Conservation (phyloP, 1,140 invertebrate species). For the Hermatobates lingyangjiaoensis region DNA sequence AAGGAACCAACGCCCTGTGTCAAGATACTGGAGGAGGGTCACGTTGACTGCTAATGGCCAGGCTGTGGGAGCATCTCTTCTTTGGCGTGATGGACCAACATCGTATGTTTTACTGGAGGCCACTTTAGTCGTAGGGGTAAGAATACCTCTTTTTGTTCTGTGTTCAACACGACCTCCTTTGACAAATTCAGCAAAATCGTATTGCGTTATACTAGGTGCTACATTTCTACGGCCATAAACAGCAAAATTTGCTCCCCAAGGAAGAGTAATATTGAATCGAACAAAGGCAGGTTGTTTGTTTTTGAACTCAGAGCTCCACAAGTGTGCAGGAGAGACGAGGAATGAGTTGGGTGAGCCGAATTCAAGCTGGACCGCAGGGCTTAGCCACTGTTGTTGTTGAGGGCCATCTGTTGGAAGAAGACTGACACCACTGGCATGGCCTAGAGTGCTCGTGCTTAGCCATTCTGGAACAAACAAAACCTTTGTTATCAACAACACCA, state of each 20-base stretch:
- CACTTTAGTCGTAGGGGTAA: neutral
- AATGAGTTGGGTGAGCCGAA: conserved; percentile 61
- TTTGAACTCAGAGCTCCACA: conserved; percentile 78
- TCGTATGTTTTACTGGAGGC: conserved; percentile 9
- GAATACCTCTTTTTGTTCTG: conserved; percentile 23
- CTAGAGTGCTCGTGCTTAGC: conserved; percentile 43
- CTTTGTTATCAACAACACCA: neutral
- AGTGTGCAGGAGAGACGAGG: conserved; percentile 67
- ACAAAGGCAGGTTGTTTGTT: conserved; percentile 76
- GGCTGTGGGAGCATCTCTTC: neutral
- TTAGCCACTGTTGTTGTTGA: conserved; percentile 36
- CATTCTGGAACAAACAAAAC: conserved; percentile 31
- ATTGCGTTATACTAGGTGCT: conserved; percentile 82
- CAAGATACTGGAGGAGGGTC: conserved; percentile 68
- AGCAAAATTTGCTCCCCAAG: conserved; percentile 78
- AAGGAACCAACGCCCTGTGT: conserved; percentile 86
- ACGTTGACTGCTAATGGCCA: conserved; percentile 25
- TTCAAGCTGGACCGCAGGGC: conserved; percentile 49
- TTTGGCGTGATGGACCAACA: conserved; percentile 3
- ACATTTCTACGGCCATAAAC: conserved; percentile 82
- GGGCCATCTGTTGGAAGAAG: conserved; percentile 17
- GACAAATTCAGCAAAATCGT: conserved; percentile 86
- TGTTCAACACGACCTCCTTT: conserved; percentile 62
- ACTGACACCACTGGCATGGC: conserved; percentile 31
- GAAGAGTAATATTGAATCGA: conserved; percentile 70